Evolutionary conservation across 2,113 vertebrate species (phyloP), one percentile per base, ranked within the genome.

Genomic region (Tricholaema leucomelas): DNA sequence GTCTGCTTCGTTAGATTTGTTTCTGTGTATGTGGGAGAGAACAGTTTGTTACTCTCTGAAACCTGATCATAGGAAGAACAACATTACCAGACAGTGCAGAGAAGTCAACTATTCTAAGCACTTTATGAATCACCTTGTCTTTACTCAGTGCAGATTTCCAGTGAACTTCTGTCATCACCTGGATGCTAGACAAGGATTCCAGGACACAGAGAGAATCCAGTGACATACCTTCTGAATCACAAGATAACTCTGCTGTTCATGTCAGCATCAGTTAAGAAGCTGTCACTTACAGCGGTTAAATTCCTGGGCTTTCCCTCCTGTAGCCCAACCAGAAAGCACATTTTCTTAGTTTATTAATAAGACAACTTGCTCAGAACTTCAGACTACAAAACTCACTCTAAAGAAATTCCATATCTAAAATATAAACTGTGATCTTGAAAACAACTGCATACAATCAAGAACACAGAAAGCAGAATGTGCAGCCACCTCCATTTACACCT

Each of bases 221-320:
- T 75, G 85, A 75, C 84, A 71, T 75, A 92, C 65, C 80, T 91
- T 78, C 70, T 86, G 61, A 91, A 91, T 65, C 80, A 85, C 56
- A 87, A 87, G 54, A 78, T 38, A 81, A 86, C 31, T 33, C 54
- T 40, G 42, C 20, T 77, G 54, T 58, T 87, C 70, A 73, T 42
- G n/a, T 35, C 81, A 85, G 70, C 56, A 38, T 27, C 54, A 71
- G 67, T 1, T 83, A 42, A 89, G 48, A 75, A 75, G 69, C 69
- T 83, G 46, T 74, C 52, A 63, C 46, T 48, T 60, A 71, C 36
- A 60, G 54, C 4, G 90, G 56, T 55, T 73, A 60, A 66, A 74
- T 56, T 92, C 56, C 18, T 60, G n/a, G 31, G 52, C 69, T 88
- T 85, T 66, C 46, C 33, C 25, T 73, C 40, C 50, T 46, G 84